phyloP scores from a whole-genome alignment of 2,888 invertebrate genomes.

The Muschampia plurimacula region DNA sequence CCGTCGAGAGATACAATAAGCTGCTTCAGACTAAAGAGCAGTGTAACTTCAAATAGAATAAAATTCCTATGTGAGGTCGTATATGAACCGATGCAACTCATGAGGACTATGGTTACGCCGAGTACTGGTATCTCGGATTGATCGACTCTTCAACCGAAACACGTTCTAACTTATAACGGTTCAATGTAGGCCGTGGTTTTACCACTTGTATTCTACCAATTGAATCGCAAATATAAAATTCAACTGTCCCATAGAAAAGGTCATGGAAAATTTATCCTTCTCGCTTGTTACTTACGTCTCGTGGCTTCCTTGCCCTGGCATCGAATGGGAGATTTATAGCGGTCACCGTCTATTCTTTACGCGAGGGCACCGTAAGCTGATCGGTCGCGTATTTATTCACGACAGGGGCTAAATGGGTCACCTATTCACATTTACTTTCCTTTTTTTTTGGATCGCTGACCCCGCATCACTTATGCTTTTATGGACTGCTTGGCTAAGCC shows the following conservation, averaged over 20 bases:
- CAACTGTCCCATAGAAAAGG: not conserved
- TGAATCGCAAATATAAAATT: not conserved
- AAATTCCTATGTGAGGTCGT: too few relatives aligned
- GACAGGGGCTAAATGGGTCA: slow-evolving; percentile 49
- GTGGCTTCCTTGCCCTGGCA: slow-evolving; percentile 60
- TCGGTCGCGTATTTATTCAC: slow-evolving; percentile 56
- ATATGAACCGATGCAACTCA: too few relatives aligned
- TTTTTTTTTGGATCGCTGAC: slow-evolving; percentile 41
- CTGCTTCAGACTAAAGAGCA: slow-evolving; percentile 31
- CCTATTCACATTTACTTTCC: slow-evolving; percentile 36
- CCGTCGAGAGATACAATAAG: slow-evolving; percentile 55
- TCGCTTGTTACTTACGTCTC: slow-evolving; percentile 47
- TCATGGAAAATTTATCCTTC: not conserved
- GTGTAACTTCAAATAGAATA: too few relatives aligned
- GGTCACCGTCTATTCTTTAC: slow-evolving; percentile 67
- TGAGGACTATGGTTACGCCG: too few relatives aligned
- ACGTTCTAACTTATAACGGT: too few relatives aligned
- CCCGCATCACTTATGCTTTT: slow-evolving; percentile 24
- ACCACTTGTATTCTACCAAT: too few relatives aligned
- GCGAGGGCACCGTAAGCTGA: slow-evolving; percentile 56
- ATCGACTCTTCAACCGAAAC: too few relatives aligned
- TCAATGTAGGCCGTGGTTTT: too few relatives aligned
- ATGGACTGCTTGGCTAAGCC: slow-evolving; percentile 14
- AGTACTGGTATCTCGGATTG: too few relatives aligned
- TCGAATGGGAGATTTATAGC: slow-evolving; percentile 72